phyloP scores from a whole-genome alignment of 2,113 vertebrate genomes.

The Notothenia coriiceps region DNA sequence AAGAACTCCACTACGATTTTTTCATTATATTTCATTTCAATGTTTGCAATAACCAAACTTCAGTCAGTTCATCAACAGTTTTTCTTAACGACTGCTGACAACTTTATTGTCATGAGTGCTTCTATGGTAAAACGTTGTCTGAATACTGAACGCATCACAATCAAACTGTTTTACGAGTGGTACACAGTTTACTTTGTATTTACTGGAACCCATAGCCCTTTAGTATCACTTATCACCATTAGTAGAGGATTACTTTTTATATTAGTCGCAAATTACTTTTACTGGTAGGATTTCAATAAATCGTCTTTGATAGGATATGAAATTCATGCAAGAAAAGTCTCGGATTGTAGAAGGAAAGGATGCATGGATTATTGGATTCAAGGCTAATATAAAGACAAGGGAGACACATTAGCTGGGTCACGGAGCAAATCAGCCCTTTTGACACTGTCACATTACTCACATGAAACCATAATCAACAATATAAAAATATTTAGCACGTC shows the following conservation, averaged over 20 bases:
- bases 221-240: constrained; percentile 37
- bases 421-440: background rate
- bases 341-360: constrained; percentile 1
- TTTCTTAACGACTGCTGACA: constrained; percentile 58
- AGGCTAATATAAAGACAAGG: constrained; percentile 20
- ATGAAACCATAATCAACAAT: background rate
- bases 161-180: constrained; percentile 47
- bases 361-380: constrained; percentile 18
- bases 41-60: constrained; percentile 61
- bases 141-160: constrained; percentile 49
- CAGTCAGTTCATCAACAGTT: constrained; percentile 54
- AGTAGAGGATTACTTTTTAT: constrained; percentile 27
- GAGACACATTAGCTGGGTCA: background rate
- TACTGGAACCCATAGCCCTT: constrained; percentile 32
- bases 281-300: constrained; percentile 30
- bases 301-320: constrained; percentile 22
- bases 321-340: constrained; percentile 34
- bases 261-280: constrained; percentile 30
- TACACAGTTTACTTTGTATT: constrained; percentile 48
- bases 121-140: constrained; percentile 37
- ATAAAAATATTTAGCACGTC: constrained; percentile 7
- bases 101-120: constrained; percentile 48
- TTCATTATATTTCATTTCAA: constrained; percentile 52
- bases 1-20: constrained; percentile 20
- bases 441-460: background rate